Percentiles rank a stretch among this genome's conserved stretches.
phyloP scores from a whole-genome alignment of 1,140 invertebrate species.

The Spodoptera frugiperda region DNA sequence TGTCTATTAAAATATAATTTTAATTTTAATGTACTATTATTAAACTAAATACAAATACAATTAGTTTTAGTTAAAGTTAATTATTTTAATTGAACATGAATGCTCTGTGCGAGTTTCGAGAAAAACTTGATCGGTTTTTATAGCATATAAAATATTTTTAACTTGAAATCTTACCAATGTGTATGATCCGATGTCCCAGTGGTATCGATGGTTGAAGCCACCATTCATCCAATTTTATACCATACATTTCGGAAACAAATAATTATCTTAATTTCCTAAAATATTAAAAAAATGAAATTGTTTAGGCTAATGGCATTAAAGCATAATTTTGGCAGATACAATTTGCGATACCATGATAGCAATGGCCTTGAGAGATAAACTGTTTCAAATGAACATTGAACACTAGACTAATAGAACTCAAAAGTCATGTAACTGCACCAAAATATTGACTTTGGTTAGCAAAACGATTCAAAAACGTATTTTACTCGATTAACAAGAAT shows the following conservation, averaged over 20 bases:
- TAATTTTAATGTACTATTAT: too few species aligned
- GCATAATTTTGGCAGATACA: conserved; percentile 22
- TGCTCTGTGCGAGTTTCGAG: too few species aligned
- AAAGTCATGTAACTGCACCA: too few species aligned
- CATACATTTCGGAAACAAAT: conserved; percentile 12
- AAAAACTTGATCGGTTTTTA: too few species aligned
- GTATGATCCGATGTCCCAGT: background rate
- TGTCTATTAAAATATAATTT: too few species aligned
- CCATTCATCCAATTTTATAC: conserved; percentile 11
- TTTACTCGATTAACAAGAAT: too few species aligned
- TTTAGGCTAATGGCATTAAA: conserved; percentile 21
- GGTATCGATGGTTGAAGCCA: background rate
- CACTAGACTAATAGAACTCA: background rate
- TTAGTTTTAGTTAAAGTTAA: too few species aligned
- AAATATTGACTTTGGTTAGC: too few species aligned
- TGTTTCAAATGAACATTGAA: background rate
- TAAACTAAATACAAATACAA: too few species aligned
- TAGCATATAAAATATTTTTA: background rate
- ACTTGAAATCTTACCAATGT: conserved; percentile 12
- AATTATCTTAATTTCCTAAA: conserved; percentile 41
- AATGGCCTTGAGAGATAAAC: conserved; percentile 18
- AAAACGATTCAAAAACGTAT: too few species aligned
- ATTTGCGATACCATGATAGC: background rate
- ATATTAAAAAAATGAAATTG: conserved; percentile 26
- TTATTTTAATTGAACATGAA: too few species aligned